These are phyloP conservation scores for Agrochola litura DNA, from an alignment of 2,888 invertebrate genomes.

Conservation along the genomic window DNA sequence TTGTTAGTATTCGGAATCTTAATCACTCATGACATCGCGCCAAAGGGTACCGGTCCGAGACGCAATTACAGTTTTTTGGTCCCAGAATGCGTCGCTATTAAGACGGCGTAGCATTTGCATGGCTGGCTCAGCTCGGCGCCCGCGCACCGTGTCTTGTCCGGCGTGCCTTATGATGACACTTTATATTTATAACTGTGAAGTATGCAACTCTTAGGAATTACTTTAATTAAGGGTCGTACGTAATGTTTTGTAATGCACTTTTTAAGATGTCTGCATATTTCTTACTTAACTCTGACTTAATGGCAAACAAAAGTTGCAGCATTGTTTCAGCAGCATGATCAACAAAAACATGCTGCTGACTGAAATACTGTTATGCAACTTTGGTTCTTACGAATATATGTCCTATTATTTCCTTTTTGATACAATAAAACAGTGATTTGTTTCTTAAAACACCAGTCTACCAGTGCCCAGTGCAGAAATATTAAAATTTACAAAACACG, in stretches of 20 bases:
- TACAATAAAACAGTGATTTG: conserved; percentile 21
- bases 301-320: background rate
- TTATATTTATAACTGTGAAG: conserved; percentile 70
- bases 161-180: conserved; percentile 68
- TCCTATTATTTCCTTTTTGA: background rate
- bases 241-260: conserved; percentile 32
- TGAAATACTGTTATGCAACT: background rate
- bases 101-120: conserved; percentile 72
- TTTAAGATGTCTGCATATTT: conserved; percentile 4
- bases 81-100: conserved; percentile 68
- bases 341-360: background rate
- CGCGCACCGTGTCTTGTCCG: conserved; percentile 59
- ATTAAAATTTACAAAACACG: conserved; percentile 47
- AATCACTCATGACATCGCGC: conserved; percentile 68
- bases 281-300: background rate
- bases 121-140: conserved; percentile 61
- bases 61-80: conserved; percentile 71
- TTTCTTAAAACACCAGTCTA: conserved; percentile 26
- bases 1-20: conserved; percentile 62
- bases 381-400: background rate
- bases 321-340: background rate
- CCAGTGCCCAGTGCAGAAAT: conserved; percentile 20
- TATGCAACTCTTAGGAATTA: conserved; percentile 49
- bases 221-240: conserved; percentile 29
- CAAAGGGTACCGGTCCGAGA: conserved; percentile 67